Evolutionary conservation across 2,797 vertebrate species (phyloP).

Genomic region (Tiaroga cobitis): DNA sequence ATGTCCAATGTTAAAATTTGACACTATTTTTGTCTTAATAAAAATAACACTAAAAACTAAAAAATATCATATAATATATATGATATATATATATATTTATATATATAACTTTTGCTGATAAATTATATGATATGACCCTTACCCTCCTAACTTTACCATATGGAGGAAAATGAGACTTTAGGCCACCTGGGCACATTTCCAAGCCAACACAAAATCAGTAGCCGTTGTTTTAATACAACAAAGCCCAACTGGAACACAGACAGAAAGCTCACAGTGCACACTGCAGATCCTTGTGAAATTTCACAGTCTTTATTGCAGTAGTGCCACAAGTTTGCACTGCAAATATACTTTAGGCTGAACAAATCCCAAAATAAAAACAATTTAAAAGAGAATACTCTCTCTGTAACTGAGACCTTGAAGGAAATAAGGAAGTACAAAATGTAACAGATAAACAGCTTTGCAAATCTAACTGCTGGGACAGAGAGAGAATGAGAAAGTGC

Average conservation of each 20-base stretch:
- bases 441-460: background rate
- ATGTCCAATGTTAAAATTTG: background rate
- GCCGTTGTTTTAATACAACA: background rate
- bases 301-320: constrained; percentile 22
- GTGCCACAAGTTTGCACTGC: constrained; percentile 42
- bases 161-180: background rate
- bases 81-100: too few species aligned
- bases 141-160: background rate
- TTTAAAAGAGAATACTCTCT: background rate
- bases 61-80: background rate
- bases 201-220: background rate
- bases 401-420: background rate
- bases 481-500: background rate
- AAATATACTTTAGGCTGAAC: constrained; percentile 42
- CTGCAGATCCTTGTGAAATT: constrained; percentile 44
- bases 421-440: background rate
- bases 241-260: background rate
- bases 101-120: background rate
- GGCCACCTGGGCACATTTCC: background rate
- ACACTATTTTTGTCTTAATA: background rate
- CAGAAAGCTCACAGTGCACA: background rate
- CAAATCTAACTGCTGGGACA: background rate
- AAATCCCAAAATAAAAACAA: background rate
- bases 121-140: background rate
- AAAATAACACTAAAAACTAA: background rate